Conservation (phyloP, 2,888 invertebrate species). For the Abrostola triplasia region DNA sequence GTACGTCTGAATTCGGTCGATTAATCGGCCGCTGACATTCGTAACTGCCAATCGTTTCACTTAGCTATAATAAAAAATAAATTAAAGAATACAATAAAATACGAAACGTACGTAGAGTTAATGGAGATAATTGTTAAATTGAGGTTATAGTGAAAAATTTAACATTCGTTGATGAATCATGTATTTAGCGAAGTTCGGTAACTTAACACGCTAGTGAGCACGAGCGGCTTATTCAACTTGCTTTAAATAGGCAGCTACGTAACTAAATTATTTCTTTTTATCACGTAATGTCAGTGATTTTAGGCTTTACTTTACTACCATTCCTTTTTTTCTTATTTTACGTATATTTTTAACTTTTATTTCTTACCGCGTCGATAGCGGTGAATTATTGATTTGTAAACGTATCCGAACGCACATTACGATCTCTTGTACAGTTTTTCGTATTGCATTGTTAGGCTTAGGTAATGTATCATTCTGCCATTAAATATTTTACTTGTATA, state of each 20-base stretch:
- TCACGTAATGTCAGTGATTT: slow-evolving; percentile 31
- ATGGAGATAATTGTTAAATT: slow-evolving; percentile 82
- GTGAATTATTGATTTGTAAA: slow-evolving; percentile 45
- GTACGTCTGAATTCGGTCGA: slow-evolving; percentile 64
- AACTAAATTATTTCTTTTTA: slow-evolving; percentile 29
- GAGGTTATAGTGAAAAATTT: slow-evolving; percentile 85
- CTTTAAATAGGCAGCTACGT: slow-evolving; percentile 40
- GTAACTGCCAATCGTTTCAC: slow-evolving; percentile 83
- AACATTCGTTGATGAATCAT: slow-evolving; percentile 83
- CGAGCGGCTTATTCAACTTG: slow-evolving; percentile 56
- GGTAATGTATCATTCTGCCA: slow-evolving; percentile 59
- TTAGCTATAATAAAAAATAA: slow-evolving; percentile 71
- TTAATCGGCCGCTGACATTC: slow-evolving; percentile 60
- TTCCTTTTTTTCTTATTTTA: slow-evolving; percentile 56
- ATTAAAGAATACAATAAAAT: slow-evolving; percentile 65
- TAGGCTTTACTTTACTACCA: slow-evolving; percentile 57
- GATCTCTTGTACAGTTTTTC: slow-evolving; percentile 70
- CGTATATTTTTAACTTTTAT: slow-evolving; percentile 36
- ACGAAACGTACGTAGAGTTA: slow-evolving; percentile 80
- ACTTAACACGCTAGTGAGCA: slow-evolving; percentile 58
- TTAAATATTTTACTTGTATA: slow-evolving; percentile 47
- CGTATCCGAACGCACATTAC: slow-evolving; percentile 73
- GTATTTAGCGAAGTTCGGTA: slow-evolving; percentile 69
- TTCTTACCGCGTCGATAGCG: slow-evolving; percentile 39
- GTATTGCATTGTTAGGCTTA: slow-evolving; percentile 60